Conservation (phyloP, 2,113 vertebrate species). For the Melanostigma gelatinosum region DNA sequence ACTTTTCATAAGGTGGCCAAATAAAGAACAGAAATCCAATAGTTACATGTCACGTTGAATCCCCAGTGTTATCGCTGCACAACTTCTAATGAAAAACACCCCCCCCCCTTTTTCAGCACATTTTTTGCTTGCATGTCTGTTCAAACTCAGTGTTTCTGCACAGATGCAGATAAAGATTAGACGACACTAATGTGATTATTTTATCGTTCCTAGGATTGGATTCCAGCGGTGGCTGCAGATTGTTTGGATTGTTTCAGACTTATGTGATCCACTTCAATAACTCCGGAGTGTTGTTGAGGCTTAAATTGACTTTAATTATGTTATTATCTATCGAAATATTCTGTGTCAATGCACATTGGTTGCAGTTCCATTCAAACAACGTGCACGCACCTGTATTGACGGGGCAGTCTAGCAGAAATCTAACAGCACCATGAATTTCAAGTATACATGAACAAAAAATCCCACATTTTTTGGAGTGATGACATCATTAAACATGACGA, state of each 20-base stretch:
- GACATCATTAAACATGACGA: neutral
- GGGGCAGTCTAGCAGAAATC: too few relatives aligned
- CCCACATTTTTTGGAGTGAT: neutral
- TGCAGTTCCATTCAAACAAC: too few relatives aligned
- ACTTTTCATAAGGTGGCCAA: slow-evolving; percentile 47
- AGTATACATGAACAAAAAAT: neutral
- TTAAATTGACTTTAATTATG: neutral
- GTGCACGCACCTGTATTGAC: too few relatives aligned
- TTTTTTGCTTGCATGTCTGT: too few relatives aligned
- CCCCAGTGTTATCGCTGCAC: slow-evolving; percentile 2
- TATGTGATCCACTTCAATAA: neutral
- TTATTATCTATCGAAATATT: too few relatives aligned
- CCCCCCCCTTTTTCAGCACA: neutral
- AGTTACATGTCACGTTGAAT: slow-evolving; percentile 31
- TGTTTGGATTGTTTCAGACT: neutral
- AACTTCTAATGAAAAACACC: slow-evolving; percentile 45
- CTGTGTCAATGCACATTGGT: too few relatives aligned
- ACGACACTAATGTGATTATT: too few relatives aligned
- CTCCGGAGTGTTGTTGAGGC: too few relatives aligned
- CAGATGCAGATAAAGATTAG: too few relatives aligned
- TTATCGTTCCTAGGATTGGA: too few relatives aligned
- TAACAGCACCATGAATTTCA: neutral
- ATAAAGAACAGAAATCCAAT: slow-evolving; percentile 43
- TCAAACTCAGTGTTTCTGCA: too few relatives aligned
- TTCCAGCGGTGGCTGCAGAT: neutral